Base-by-base conservation (phyloP, 2,797 vertebrate genomes). In the Benthosema pterotum region DNA sequence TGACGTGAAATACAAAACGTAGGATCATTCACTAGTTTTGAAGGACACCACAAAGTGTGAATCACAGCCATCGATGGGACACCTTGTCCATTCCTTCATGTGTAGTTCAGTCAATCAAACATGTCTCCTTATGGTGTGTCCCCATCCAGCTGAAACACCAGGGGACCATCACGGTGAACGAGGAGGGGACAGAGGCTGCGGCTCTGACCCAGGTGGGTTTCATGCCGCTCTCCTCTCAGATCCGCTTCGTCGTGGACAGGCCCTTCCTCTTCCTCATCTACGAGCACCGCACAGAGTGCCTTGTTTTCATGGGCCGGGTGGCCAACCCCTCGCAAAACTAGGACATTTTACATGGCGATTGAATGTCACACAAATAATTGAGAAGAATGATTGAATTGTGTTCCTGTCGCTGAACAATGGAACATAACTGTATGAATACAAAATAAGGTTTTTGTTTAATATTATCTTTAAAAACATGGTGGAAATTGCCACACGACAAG, bases 221-320 rank as follows among this genome's bases (percentile, higher is more conserved):
- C 85, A 99, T 97, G 96, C 98, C 98, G 0, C 92, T 99, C 54
- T 97, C 97, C 11, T 90, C 95, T 42, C 98, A 99, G 89, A 95
- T 92, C 47, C 95, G 93, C 22, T 98, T 99, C 13, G 51, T 89
- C 0, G 92, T 94, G 0, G 96, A 98, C 78, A 95, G 92, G 0
- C 98, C 97, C 2, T 99, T 99, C 78, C 82, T 99, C 65, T 98
- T 99, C 79, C 90, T 99, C 12, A 91, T 99, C 89, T 98, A 99
- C 0, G 98, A 99, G 71, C 96, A 97, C 45, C 97, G 95, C 65
- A 98, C 97, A 48, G 91, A 94, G 69, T 98, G 97, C 76, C 92
- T 99, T 0, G 91, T 99, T 51, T 99, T 98, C 89, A 94, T 97
- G 89, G 98, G 98, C 12, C 93, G 95, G 43, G 96, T 99, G 25